Evolutionary conservation across 2,888 invertebrate genomes (phyloP).

Genomic region (Cyclophora punctaria): DNA sequence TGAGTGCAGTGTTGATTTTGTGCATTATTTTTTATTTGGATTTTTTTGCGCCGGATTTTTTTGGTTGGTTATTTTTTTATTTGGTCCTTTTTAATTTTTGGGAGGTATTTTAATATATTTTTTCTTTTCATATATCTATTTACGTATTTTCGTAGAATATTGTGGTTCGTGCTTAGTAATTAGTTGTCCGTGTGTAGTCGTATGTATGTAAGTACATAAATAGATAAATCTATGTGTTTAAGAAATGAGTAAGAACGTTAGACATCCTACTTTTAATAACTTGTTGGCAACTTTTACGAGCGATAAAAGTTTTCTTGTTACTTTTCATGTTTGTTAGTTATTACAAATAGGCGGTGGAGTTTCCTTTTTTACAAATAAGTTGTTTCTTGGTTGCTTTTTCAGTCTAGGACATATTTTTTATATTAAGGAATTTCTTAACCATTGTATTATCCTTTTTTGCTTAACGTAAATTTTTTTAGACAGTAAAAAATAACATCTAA

Average conservation of each 20-base stretch:
- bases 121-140: not conserved
- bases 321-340: not conserved
- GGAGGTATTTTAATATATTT: not conserved
- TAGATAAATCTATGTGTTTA: not conserved
- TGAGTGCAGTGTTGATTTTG: constrained; percentile 34
- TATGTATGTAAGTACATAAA: not conserved
- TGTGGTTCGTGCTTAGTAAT: constrained; percentile 10
- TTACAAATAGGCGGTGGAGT: too few species aligned
- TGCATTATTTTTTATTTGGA: constrained; percentile 67
- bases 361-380: too few species aligned
- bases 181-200: constrained; percentile 11
- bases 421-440: too few species aligned
- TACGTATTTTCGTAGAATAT: not conserved
- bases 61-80: constrained; percentile 63
- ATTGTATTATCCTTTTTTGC: too few species aligned
- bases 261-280: constrained; percentile 7
- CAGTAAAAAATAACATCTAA: too few species aligned
- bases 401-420: too few species aligned
- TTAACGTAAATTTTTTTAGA: too few species aligned
- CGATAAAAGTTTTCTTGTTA: constrained; percentile 2
- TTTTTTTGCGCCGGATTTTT: constrained; percentile 68
- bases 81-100: constrained; percentile 30
- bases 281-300: constrained; percentile 8
- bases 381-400: too few species aligned
- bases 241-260: too few species aligned